Evolutionary conservation across 1,140 invertebrate species (phyloP).

Genomic region (Cecropterus lyciades): DNA sequence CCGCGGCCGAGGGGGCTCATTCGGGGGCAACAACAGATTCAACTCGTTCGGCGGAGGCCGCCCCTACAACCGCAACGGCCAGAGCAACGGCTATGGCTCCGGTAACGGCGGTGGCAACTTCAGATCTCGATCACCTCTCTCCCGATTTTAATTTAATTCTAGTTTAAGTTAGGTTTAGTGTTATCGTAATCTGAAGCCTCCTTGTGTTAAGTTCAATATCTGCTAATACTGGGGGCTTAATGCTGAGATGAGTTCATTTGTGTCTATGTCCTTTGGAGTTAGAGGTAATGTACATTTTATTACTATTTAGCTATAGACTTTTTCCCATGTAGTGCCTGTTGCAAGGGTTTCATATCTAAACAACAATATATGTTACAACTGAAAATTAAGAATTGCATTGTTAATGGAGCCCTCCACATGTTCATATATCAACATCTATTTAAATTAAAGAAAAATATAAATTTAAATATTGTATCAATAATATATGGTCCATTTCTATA

Average conservation of each 20-base stretch:
- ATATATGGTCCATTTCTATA: too few relatives aligned
- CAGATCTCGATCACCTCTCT: conserved; percentile 80
- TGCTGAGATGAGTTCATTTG: conserved; percentile 69
- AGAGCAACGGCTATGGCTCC: conserved; percentile 82
- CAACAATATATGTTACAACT: too few relatives aligned
- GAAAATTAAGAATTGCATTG: too few relatives aligned
- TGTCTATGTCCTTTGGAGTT: conserved; percentile 69
- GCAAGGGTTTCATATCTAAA: neutral
- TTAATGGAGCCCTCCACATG: too few relatives aligned
- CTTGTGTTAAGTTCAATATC: conserved; percentile 79
- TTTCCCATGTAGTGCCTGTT: neutral
- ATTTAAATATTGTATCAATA: too few relatives aligned
- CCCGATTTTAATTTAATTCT: conserved; percentile 79
- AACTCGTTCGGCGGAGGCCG: conserved; percentile 42
- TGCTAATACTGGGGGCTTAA: conserved; percentile 76
- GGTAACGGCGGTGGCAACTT: conserved; percentile 77
- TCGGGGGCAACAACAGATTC: conserved; percentile 29
- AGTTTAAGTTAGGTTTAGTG: conserved; percentile 81
- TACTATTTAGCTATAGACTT: neutral
- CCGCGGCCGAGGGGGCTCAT: conserved; percentile 36
- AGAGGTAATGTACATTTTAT: conserved; percentile 62
- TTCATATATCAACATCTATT: too few relatives aligned
- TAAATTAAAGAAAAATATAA: too few relatives aligned
- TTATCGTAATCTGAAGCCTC: conserved; percentile 82
- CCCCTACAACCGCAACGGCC: conserved; percentile 63